Evolutionary conservation across 2,113 vertebrate genomes (phyloP).

Genomic region (Anarhynchus alexandrinus): DNA sequence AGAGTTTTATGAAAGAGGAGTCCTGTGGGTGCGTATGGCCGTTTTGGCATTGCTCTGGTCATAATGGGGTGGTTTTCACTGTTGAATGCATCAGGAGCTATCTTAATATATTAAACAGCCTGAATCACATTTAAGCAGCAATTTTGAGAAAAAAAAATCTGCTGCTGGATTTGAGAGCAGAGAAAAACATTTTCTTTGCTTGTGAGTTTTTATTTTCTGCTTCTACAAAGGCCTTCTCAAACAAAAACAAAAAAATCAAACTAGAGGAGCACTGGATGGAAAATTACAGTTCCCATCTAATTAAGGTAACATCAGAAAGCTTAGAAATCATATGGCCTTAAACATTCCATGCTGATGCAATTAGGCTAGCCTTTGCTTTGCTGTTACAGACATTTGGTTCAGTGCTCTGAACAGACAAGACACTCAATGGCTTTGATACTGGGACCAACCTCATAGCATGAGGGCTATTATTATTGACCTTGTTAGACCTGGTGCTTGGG

Average conservation of each 20-base stretch:
- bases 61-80: too few relatives aligned
- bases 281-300: constrained; percentile 49
- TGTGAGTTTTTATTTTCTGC: neutral
- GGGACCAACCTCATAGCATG: neutral
- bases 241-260: neutral
- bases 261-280: neutral
- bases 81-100: too few relatives aligned
- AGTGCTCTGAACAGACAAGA: neutral
- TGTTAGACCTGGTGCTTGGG: neutral
- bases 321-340: constrained; percentile 4
- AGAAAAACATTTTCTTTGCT: neutral
- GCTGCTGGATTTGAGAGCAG: neutral
- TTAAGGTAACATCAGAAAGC: constrained; percentile 44
- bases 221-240: neutral
- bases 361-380: constrained; percentile 32
- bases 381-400: neutral
- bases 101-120: too few relatives aligned
- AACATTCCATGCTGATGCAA: constrained; percentile 22
- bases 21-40: too few relatives aligned
- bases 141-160: neutral
- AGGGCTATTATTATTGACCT: neutral
- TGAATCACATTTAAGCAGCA: neutral
- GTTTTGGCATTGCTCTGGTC: too few relatives aligned
- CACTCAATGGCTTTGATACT: neutral
- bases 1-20: too few relatives aligned